Evolutionary conservation across 2,797 vertebrate genomes (phyloP).

Genomic region (Buphagus erythrorhynchus): DNA sequence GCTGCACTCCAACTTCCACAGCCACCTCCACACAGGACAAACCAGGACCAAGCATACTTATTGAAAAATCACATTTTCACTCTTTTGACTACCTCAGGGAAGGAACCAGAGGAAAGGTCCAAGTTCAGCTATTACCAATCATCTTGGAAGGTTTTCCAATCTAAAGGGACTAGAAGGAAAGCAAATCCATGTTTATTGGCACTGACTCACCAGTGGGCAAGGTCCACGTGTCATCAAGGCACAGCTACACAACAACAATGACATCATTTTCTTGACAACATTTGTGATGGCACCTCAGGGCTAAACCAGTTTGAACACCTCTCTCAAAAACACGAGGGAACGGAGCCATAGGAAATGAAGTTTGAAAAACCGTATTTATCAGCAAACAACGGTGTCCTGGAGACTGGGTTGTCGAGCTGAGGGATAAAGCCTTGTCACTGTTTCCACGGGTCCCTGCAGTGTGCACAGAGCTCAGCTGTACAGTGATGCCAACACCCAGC

Average conservation of each 20-base stretch:
- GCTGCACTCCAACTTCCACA: not conserved
- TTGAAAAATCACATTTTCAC: not conserved
- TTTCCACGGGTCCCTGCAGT: not conserved
- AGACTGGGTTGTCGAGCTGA: not conserved
- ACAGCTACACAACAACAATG: not conserved
- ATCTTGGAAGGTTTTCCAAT: not conserved
- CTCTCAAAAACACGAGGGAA: not conserved
- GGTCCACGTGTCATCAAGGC: not conserved
- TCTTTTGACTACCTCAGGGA: not conserved
- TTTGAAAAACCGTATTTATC: not conserved
- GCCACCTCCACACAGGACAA: not conserved
- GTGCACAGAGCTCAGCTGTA: not conserved
- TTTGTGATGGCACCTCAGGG: not conserved
- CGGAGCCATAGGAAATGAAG: not conserved
- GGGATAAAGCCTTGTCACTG: not conserved
- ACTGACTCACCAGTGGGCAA: not conserved
- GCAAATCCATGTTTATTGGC: not conserved
- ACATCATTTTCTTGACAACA: not conserved
- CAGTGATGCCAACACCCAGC: not conserved
- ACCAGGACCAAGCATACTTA: not conserved
- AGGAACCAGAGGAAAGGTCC: not conserved
- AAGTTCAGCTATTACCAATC: not conserved
- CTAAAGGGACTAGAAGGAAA: not conserved
- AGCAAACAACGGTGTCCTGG: not conserved
- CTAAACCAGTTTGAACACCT: not conserved